Percentiles rank a stretch among this genome's conserved stretches.
Evolutionary conservation across 2,797 vertebrate genomes (phyloP).

Genomic region (Cossypha caffra): DNA sequence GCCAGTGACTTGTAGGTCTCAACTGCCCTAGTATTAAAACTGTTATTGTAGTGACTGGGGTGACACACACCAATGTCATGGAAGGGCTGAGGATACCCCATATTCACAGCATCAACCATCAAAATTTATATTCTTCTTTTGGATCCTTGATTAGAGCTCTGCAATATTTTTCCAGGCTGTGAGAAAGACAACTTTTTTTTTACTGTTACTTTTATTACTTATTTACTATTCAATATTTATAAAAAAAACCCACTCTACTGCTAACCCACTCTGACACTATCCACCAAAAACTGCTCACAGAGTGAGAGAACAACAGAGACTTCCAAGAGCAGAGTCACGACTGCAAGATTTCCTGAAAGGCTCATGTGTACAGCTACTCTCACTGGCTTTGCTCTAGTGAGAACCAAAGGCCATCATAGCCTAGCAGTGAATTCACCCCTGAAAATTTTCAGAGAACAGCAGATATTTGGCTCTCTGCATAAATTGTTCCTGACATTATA

Average conservation of each 20-base stretch:
- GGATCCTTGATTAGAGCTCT: background rate
- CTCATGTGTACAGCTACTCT: accelerated
- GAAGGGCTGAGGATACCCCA: background rate
- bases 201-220: background rate
- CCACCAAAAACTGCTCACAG: background rate
- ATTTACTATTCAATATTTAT: background rate
- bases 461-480: background rate
- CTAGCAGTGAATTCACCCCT: background rate
- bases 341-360: background rate
- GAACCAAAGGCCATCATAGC: background rate
- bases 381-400: background rate
- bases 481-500: background rate
- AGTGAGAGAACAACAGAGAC: background rate
- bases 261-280: background rate
- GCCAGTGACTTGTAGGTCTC: background rate
- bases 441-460: background rate
- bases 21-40: background rate
- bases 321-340: background rate
- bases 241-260: background rate
- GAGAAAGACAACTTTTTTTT: background rate
- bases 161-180: background rate
- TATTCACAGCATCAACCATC: background rate
- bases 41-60: background rate
- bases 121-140: background rate
- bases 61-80: background rate